Percentiles rank a stretch among this genome's conserved stretches.
phyloP scores from a whole-genome alignment of 2,888 invertebrate species.

The Melipona bicolor region DNA sequence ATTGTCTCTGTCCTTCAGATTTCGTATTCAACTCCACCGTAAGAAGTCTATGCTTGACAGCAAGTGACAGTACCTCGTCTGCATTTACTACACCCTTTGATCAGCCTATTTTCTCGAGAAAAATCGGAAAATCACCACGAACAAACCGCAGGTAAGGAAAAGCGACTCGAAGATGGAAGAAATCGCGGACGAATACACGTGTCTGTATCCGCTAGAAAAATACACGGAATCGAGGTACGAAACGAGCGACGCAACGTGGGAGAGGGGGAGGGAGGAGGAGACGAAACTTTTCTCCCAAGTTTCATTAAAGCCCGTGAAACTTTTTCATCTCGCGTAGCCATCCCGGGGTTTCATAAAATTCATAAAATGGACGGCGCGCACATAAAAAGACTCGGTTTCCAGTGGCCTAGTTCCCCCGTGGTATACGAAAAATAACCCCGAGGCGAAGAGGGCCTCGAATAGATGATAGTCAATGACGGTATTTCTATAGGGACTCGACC shows the following conservation, averaged over 20 bases:
- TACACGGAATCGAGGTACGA: slow-evolving; percentile 4
- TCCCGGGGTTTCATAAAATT: slow-evolving; percentile 67
- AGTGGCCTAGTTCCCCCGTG: slow-evolving; percentile 65
- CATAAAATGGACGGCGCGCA: slow-evolving; percentile 67
- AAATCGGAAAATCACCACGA: no score
- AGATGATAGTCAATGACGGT: slow-evolving; percentile 71
- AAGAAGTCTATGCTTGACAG: no score
- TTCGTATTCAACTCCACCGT: no score
- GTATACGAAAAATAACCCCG: slow-evolving; percentile 68
- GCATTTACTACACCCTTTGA: no score
- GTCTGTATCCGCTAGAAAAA: slow-evolving; percentile 37
- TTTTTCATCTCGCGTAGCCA: slow-evolving; percentile 67
- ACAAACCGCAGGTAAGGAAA: not conserved
- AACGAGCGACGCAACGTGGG: no score
- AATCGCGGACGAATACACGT: slow-evolving; percentile 23
- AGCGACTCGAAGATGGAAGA: no score
- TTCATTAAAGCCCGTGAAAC: slow-evolving; percentile 67
- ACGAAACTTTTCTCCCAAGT: slow-evolving; percentile 56
- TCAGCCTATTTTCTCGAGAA: no score
- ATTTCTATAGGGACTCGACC: slow-evolving; percentile 51
- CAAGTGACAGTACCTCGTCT: no score
- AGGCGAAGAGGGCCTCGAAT: slow-evolving; percentile 66
- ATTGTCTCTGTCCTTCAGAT: no score
- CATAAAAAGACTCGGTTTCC: slow-evolving; percentile 66
- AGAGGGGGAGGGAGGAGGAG: not conserved